These are phyloP conservation scores for Brachystomella parvula DNA, from an alignment of 1,140 invertebrate species.

Conservation along the genomic window DNA sequence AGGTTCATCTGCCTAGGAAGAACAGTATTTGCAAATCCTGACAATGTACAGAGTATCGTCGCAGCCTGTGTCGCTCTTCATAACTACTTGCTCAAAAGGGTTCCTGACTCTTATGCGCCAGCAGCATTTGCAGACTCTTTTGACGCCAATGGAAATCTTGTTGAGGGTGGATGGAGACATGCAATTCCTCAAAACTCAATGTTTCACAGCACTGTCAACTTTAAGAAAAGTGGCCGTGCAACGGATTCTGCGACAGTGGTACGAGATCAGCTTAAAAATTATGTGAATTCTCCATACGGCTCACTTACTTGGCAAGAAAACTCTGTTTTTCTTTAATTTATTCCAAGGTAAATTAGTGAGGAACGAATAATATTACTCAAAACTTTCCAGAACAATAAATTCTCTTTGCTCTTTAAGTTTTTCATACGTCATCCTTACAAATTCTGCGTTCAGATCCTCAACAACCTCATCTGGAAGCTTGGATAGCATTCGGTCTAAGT, in stretches of 20 bases:
- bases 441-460: neutral
- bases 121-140: neutral
- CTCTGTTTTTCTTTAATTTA: no score
- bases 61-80: slow-evolving; percentile 16
- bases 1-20: slow-evolving; percentile 19
- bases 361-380: no score
- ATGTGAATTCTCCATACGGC: slow-evolving; percentile 8
- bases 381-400: no score
- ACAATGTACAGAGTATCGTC: slow-evolving; percentile 11
- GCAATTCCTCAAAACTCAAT: neutral
- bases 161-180: neutral
- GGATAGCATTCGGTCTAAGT: neutral
- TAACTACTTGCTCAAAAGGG: slow-evolving; percentile 16
- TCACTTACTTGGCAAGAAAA: neutral
- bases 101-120: neutral
- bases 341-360: no score
- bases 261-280: neutral
- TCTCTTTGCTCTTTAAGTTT: no score
- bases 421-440: no score
- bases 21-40: slow-evolving; percentile 21
- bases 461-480: slow-evolving; percentile 8
- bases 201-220: neutral
- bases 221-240: neutral
- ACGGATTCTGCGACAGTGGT: neutral
- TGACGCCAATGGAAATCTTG: neutral